Evolutionary conservation across 2,113 vertebrate species (phyloP).

Genomic region (Melanotaenia duboulayi): DNA sequence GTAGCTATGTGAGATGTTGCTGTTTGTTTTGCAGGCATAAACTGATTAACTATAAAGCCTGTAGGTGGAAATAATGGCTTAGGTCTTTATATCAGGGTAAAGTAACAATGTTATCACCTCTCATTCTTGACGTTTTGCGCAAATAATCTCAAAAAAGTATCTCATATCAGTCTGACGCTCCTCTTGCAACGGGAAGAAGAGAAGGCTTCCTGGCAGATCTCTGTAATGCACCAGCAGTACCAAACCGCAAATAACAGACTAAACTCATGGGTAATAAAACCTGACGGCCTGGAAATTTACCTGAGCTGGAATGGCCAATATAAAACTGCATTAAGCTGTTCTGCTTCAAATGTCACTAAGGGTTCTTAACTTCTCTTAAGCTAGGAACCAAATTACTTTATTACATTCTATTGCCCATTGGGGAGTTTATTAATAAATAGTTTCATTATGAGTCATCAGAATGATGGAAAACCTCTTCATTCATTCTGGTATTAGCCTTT

Average conservation of each 20-base stretch:
- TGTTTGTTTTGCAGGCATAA: conserved; percentile 9
- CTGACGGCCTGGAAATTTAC: conserved; percentile 49
- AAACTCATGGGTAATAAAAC: conserved; percentile 58
- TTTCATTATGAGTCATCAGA: background rate
- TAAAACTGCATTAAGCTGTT: conserved; percentile 35
- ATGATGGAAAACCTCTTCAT: conserved; percentile 6
- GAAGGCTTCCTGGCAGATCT: conserved; percentile 42
- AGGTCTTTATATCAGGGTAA: conserved; percentile 6
- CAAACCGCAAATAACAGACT: conserved; percentile 47
- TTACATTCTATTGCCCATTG: background rate
- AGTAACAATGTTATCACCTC: conserved; percentile 30
- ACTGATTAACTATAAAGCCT: conserved; percentile 11
- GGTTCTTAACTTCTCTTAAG: background rate
- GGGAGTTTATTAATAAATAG: conserved; percentile 5
- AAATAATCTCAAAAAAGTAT: conserved; percentile 19
- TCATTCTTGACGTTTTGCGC: conserved; percentile 11
- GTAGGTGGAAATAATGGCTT: background rate
- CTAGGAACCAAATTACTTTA: background rate
- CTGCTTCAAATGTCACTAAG: conserved; percentile 18
- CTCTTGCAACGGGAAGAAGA: conserved; percentile 36
- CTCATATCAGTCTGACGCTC: conserved; percentile 24
- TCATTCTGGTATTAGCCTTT: background rate
- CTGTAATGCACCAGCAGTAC: conserved; percentile 22
- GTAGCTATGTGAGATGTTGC: conserved; percentile 20
- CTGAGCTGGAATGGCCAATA: conserved; percentile 36